Evolutionary conservation across 2,888 invertebrate genomes (phyloP).

Genomic region (Hypselothyrea guttata): DNA sequence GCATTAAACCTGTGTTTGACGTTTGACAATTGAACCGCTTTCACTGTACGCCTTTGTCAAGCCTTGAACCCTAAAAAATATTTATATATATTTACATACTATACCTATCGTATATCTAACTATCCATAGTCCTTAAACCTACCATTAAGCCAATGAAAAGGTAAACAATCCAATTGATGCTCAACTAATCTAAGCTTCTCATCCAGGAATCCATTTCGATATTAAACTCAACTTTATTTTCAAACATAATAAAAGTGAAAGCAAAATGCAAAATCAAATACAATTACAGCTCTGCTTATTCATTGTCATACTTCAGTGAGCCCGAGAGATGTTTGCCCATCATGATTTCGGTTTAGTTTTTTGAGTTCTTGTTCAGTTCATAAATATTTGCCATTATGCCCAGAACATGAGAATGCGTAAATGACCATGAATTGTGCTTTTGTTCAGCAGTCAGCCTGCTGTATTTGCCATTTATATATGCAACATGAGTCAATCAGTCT

Average conservation of each 20-base stretch:
- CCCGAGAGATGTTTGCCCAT: constrained; percentile 16
- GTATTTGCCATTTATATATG: constrained; percentile 11
- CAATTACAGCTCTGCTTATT: constrained; percentile 25
- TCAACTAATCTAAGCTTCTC: constrained; percentile 38
- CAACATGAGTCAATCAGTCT: constrained; percentile 11
- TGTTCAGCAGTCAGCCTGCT: constrained; percentile 36
- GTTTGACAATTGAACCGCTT: constrained; percentile 42
- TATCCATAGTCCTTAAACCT: constrained; percentile 8
- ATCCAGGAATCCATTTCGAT: constrained; percentile 10
- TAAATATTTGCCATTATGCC: constrained; percentile 11
- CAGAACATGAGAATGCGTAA: constrained; percentile 51
- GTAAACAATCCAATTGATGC: constrained; percentile 31
- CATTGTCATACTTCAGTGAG: constrained; percentile 7
- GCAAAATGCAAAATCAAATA: constrained; percentile 10
- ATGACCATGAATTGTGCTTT: constrained; percentile 66
- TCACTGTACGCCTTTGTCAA: constrained; percentile 39
- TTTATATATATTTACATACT: not conserved
- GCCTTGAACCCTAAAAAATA: constrained; percentile 28
- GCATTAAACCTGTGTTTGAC: constrained; percentile 19
- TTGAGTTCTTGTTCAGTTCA: constrained; percentile 22
- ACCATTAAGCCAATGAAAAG: constrained; percentile 28
- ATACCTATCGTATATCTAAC: no score
- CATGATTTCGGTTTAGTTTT: constrained; percentile 10
- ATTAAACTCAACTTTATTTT: constrained; percentile 4
- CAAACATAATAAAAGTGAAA: constrained; percentile 1